These are phyloP conservation scores for Papilio protenor DNA, from an alignment of 2,888 invertebrate genomes.

Conservation along the genomic window DNA sequence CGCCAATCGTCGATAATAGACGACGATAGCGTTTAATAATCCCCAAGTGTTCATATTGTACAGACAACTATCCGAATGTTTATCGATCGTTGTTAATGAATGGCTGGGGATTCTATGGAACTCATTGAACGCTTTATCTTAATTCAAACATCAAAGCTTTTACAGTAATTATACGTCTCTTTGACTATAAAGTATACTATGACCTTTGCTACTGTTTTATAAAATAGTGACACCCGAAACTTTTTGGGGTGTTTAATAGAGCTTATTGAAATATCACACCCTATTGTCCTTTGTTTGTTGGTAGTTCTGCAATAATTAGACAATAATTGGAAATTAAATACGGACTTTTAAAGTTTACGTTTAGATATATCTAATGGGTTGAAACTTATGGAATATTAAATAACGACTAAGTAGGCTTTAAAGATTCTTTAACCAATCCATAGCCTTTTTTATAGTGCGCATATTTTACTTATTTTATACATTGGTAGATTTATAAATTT, in stretches of 20 bases:
- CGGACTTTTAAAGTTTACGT: not conserved
- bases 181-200: not conserved
- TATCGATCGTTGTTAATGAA: slow-evolving; percentile 3
- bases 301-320: not conserved
- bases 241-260: not conserved
- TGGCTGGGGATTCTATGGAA: not conserved
- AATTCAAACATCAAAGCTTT: slow-evolving; percentile 23
- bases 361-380: too few relatives aligned
- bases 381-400: not conserved
- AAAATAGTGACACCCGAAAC: not conserved
- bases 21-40: not conserved
- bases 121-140: not conserved
- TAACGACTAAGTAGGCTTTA: not conserved
- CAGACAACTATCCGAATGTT: not conserved
- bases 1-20: not conserved
- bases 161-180: slow-evolving; percentile 18
- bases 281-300: not conserved
- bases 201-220: not conserved
- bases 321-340: not conserved
- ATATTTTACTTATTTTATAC: too few relatives aligned
- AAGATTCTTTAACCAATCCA: too few relatives aligned
- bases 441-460: not conserved
- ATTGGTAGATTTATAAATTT: not conserved
- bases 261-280: not conserved
- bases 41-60: slow-evolving; percentile 9